Evolutionary conservation across 2,797 vertebrate species (phyloP), one percentile per base, ranked within the genome.

Genomic region (Epinephelus awoara): DNA sequence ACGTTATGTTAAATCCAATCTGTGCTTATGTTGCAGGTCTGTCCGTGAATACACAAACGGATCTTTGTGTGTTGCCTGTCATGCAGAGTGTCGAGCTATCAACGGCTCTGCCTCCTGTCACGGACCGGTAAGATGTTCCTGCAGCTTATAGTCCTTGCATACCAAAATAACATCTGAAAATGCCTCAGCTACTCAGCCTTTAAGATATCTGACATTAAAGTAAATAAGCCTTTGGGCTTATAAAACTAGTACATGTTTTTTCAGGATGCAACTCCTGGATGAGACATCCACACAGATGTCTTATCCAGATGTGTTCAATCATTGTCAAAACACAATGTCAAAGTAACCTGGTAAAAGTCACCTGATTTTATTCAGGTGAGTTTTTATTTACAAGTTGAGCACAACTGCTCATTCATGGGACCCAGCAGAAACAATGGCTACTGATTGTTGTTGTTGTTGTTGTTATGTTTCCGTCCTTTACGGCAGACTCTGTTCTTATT

Each of bases 101-200:
- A 99, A 99, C 0, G 96, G 93, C 90, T 96, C 97, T 0, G 93
- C 89, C 76, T 97, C 97, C 87, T 99, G 98, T 92, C 88, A 91
- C 0, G 98, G 98, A 78, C 93, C 94, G 80, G 98, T 99, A 93
- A 96, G 96, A 79, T 40, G 5, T 17, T 3, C 18, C 6, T 34
- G 34, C 7, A 1, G 8, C 11, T 55, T 21, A 14, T 40, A 34
- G 40, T 57, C 23, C 46, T 11, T 17, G 12, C 8, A 19, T 44
- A n/a, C 2, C 11, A 7, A 19, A 58, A 19, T 46, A 38, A 52
- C 19, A 50, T 40, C 13, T 46, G 14, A 62, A 44, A 59, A 67
- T 2, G 23, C 6, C 10, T 25, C 40, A 42, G 25, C 7, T 67
- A 52, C 18, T 29, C 27, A n/a, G 34, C 51, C n/a, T 2, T 23